Base-by-base conservation (phyloP, 1,140 invertebrate species). In the Trigoniulus corallinus region DNA sequence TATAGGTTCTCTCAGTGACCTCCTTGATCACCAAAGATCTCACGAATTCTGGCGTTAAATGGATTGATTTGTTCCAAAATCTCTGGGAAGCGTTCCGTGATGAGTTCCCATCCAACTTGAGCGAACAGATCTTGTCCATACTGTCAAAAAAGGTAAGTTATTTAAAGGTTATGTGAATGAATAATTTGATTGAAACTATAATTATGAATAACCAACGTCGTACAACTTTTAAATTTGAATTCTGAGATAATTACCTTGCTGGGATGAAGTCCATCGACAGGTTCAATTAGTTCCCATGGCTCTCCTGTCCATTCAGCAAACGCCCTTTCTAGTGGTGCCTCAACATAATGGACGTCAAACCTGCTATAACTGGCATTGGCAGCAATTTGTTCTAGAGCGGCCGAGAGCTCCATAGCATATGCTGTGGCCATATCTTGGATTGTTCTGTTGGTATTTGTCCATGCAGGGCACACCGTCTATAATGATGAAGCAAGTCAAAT, bases 261-360 rank as follows among this genome's bases (percentile, higher is more conserved):
- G 24, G 67, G 64, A 62, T 74, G 72, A 48, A 73, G 65, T 55
- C 72, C 71, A 61, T 74, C 72, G 1, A 72, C 63, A 21, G 69
- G 62, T 57, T 74, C 72, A 47, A 73, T 59, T 1, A 73, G 56
- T 54, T 72, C 57, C 61, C 66, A 70, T 7, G 59, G 34, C 24
- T 65, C 47, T 23, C 62, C 55, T 21, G 67, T 66, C n/a, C 63
- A 22, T 24, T 57, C 54, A 34, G 58, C 58, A 67, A 65, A 72
- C 20, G 61, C 45, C 4, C 62, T 42, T 23, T 60, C 55, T 3
- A 72, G 52, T 1, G 70, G 71, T 54, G 67, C 67, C 29, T 62
- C 57, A n/a, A 67, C 49, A 51, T 65, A 73, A 49, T 65, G 58
- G 1, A 73, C 3, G 44, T 67, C 57, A 54, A 71, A 70, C 23